A percentile compares a stretch with the other conserved stretches of the same genome.
Evolutionary conservation across 2,888 invertebrate genomes (phyloP).

Genomic region (Willowsia nigromaculata): DNA sequence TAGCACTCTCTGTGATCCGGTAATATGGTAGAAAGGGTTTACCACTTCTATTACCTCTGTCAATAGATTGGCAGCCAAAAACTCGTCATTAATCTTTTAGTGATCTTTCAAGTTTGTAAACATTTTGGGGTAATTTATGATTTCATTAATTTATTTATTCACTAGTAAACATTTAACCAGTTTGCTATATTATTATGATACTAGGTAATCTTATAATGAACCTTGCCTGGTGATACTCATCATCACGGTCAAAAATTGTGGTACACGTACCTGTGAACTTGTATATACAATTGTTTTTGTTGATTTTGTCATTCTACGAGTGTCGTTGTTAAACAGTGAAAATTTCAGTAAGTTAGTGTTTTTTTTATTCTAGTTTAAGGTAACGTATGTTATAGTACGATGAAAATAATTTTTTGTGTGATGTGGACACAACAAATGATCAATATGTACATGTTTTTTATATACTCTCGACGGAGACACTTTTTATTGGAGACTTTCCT

Average conservation of each 20-base stretch:
- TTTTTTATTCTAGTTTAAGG: not conserved
- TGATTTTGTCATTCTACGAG: conserved; percentile 29
- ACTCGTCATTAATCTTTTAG: not conserved
- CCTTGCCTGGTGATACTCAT: conserved; percentile 52
- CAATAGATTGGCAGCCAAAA: conserved; percentile 33
- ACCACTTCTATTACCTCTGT: conserved; percentile 13
- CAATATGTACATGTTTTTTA: not conserved
- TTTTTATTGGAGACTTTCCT: conserved; percentile 8
- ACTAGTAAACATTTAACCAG: not conserved
- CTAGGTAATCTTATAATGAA: conserved; percentile 19
- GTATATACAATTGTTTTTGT: conserved; percentile 48
- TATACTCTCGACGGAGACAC: conserved; percentile 12
- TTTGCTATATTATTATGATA: not conserved
- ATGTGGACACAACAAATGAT: not conserved
- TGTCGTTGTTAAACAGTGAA: conserved; percentile 7
- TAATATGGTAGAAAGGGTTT: conserved; percentile 38
- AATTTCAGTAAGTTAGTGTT: not conserved
- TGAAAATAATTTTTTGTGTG: conserved; percentile 7
- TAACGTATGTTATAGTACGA: conserved; percentile 25
- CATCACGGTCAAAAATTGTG: conserved; percentile 63
- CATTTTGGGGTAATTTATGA: conserved; percentile 53
- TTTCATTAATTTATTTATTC: conserved; percentile 49
- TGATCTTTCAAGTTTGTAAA: conserved; percentile 20
- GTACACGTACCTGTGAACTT: conserved; percentile 72
- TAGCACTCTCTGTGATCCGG: conserved; percentile 1